phyloP scores from a whole-genome alignment of 1,140 invertebrate genomes.

The Bombus waltoni region DNA sequence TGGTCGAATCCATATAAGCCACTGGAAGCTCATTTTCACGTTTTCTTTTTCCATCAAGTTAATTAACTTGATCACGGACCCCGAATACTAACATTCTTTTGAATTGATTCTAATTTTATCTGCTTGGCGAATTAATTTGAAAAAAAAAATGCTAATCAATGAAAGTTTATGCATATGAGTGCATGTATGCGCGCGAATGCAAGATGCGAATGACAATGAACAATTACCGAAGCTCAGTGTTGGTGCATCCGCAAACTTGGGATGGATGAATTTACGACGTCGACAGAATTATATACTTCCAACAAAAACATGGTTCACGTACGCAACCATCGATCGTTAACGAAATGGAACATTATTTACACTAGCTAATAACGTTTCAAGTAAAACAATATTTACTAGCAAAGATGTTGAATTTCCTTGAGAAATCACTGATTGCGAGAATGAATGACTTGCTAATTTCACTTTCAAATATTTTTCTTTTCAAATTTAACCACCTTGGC shows the following conservation, averaged over 20 bases:
- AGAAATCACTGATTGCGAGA: background rate
- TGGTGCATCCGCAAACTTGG: background rate
- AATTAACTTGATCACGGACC: constrained; percentile 27
- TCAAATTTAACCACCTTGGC: too few species aligned
- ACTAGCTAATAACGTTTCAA: background rate
- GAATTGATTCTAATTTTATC: background rate
- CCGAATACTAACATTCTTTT: background rate
- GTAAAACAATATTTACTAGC: background rate
- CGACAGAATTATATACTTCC: background rate
- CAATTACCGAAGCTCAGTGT: background rate
- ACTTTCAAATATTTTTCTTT: background rate
- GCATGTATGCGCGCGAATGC: background rate
- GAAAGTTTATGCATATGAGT: background rate
- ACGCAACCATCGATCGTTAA: background rate
- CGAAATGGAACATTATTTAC: background rate
- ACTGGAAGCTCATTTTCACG: background rate
- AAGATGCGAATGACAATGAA: background rate
- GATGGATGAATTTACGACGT: background rate
- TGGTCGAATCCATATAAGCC: background rate
- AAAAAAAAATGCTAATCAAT: constrained; percentile 23
- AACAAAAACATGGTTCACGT: background rate
- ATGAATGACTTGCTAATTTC: background rate
- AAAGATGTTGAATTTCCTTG: too few species aligned
- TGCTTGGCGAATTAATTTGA: background rate
- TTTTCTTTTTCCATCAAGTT: background rate